These are phyloP conservation scores for Charina bottae DNA, from an alignment of 2,113 vertebrate species.

Conservation along the genomic window DNA sequence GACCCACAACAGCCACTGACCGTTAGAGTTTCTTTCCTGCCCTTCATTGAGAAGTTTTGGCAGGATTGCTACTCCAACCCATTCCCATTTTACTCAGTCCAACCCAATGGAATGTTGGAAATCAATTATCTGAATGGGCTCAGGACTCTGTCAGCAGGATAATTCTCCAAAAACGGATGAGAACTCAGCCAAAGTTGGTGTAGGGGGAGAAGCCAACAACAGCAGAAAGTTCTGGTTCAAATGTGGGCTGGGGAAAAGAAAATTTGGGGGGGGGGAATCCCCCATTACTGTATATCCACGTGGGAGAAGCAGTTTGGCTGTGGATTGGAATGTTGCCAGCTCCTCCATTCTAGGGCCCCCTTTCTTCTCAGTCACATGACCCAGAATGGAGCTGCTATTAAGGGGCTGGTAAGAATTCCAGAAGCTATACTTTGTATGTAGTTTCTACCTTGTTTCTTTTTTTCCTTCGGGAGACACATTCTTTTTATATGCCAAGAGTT, in stretches of 20 bases:
- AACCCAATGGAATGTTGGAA: neutral
- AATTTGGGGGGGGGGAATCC: neutral
- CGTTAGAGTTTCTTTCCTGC: neutral
- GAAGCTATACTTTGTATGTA: neutral
- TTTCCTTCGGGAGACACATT: neutral
- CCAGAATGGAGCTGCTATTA: neutral
- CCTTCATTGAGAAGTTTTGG: neutral
- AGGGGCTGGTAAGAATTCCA: neutral
- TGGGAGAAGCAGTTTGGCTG: neutral
- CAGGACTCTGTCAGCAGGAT: neutral
- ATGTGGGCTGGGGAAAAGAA: neutral
- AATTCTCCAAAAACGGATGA: neutral
- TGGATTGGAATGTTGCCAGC: neutral
- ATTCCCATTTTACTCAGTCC: neutral
- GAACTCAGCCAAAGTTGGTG: neutral
- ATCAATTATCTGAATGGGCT: neutral
- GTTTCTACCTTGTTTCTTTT: neutral
- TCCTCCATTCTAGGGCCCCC: neutral
- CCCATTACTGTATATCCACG: neutral
- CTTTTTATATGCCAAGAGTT: neutral
- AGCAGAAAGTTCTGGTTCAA: neutral
- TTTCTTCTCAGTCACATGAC: neutral
- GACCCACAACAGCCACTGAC: too few species aligned
- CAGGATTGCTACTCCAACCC: neutral
- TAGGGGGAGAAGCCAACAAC: neutral